phyloP scores from a whole-genome alignment of 2,888 invertebrate species.

The Pterobdella sp. region DNA sequence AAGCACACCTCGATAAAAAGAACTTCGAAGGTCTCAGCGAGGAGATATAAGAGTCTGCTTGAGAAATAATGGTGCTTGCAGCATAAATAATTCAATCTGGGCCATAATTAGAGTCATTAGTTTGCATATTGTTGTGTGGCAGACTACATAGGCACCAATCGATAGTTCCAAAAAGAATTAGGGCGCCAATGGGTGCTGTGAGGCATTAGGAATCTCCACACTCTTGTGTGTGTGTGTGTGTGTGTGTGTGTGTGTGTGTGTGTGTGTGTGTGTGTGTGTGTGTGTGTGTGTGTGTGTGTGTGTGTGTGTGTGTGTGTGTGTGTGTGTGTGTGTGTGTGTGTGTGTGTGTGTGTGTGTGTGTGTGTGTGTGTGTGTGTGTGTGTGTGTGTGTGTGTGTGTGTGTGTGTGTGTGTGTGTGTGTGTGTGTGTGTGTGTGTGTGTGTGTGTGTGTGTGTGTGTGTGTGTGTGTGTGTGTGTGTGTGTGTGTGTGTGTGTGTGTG shows the following conservation, averaged over 20 bases:
- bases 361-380: slow-evolving; percentile 22
- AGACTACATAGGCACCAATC: too few relatives aligned
- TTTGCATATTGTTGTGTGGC: too few relatives aligned
- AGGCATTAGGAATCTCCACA: slow-evolving; percentile 36
- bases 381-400: slow-evolving; percentile 22
- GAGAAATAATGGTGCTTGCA: too few relatives aligned
- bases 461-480: slow-evolving; percentile 16
- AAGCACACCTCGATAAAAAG: too few relatives aligned
- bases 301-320: slow-evolving; percentile 23
- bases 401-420: slow-evolving; percentile 22
- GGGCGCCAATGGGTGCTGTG: too few relatives aligned
- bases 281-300: slow-evolving; percentile 26
- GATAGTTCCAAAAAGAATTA: too few relatives aligned
- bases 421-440: slow-evolving; percentile 16
- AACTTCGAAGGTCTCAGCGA: too few relatives aligned
- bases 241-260: slow-evolving; percentile 25
- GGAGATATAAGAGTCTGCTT: too few relatives aligned
- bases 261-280: slow-evolving; percentile 24
- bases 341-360: slow-evolving; percentile 26
- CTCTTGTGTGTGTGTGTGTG: slow-evolving; percentile 15
- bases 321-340: slow-evolving; percentile 22
- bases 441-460: slow-evolving; percentile 16
- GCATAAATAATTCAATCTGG: too few relatives aligned
- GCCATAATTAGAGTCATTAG: too few relatives aligned
- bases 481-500: slow-evolving; percentile 23